Conservation (phyloP, 2,888 invertebrate genomes). For the Eilema caniola region DNA sequence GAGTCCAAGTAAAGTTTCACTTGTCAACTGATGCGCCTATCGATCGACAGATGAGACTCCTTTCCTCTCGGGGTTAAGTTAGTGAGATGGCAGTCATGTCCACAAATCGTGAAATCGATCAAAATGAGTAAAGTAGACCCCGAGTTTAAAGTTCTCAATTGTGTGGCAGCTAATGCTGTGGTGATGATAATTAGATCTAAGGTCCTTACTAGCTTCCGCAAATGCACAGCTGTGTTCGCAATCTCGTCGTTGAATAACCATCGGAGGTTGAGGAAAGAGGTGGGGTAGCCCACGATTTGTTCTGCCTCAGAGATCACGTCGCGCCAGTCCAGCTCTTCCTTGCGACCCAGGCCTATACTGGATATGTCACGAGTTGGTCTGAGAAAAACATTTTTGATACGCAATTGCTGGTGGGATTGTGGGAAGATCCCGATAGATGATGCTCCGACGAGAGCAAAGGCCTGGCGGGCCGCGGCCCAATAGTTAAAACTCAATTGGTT, state of each 20-base stretch:
- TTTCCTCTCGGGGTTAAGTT: too few relatives aligned
- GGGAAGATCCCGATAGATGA: background rate
- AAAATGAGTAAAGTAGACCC: too few relatives aligned
- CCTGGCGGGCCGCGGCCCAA: too few relatives aligned
- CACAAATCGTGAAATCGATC: too few relatives aligned
- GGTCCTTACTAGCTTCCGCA: slow-evolving; percentile 76
- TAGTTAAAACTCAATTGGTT: too few relatives aligned
- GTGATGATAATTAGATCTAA: background rate
- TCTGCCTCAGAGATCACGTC: slow-evolving; percentile 80
- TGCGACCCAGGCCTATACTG: slow-evolving; percentile 49
- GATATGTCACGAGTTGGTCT: slow-evolving; percentile 20
- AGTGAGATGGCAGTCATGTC: too few relatives aligned
- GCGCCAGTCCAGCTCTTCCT: slow-evolving; percentile 76
- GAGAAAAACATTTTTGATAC: background rate
- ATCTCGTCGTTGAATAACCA: slow-evolving; percentile 89
- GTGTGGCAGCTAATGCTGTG: too few relatives aligned
- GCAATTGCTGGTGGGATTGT: background rate
- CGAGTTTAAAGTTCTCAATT: too few relatives aligned
- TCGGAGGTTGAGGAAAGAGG: slow-evolving; percentile 85
- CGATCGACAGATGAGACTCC: too few relatives aligned
- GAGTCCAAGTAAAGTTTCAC: too few relatives aligned
- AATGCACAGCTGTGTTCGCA: slow-evolving; percentile 85
- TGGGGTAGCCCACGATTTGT: slow-evolving; percentile 84
- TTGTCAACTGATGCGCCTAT: too few relatives aligned
- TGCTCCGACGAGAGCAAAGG: too few relatives aligned